Evolutionary conservation across 2,888 invertebrate genomes (phyloP).

Genomic region (Apeira syringaria): DNA sequence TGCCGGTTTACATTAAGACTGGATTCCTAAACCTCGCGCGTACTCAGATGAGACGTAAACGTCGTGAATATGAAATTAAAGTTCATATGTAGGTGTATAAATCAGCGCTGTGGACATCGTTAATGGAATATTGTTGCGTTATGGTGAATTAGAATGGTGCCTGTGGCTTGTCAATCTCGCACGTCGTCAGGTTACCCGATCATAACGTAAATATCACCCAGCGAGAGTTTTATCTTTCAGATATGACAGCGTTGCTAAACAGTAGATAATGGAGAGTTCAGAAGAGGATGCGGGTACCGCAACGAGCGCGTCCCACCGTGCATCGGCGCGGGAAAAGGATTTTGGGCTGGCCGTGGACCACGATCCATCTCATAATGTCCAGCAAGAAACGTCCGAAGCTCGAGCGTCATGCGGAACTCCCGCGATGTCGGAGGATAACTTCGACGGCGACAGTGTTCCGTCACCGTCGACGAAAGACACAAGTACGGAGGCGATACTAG

Average conservation of each 20-base stretch:
- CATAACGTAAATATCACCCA: conserved; percentile 79
- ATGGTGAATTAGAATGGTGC: conserved; percentile 84
- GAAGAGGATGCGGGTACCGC: conserved; percentile 83
- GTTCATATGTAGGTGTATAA: conserved; percentile 81
- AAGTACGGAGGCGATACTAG: conserved; percentile 78
- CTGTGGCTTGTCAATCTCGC: conserved; percentile 81
- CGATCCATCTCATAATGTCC: conserved; percentile 67
- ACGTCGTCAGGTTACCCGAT: conserved; percentile 81
- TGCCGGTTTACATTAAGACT: conserved; percentile 83
- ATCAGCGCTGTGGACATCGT: conserved; percentile 76
- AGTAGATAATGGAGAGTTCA: conserved; percentile 83
- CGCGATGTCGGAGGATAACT: conserved; percentile 74
- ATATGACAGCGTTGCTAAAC: conserved; percentile 79
- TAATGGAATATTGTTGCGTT: conserved; percentile 78
- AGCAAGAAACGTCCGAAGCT: conserved; percentile 59
- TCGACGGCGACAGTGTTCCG: conserved; percentile 74
- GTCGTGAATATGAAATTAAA: conserved; percentile 82
- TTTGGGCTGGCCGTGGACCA: conserved; percentile 67
- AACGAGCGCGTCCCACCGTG: conserved; percentile 79
- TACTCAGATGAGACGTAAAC: conserved; percentile 67
- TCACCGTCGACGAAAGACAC: conserved; percentile 76
- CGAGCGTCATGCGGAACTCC: conserved; percentile 60
- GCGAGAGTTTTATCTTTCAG: conserved; percentile 80
- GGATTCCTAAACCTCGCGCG: conserved; percentile 71
- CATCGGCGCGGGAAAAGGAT: conserved; percentile 82